These are phyloP conservation scores for Drosophila atripex DNA, from an alignment of 2,888 invertebrate genomes.

Conservation along the genomic window DNA sequence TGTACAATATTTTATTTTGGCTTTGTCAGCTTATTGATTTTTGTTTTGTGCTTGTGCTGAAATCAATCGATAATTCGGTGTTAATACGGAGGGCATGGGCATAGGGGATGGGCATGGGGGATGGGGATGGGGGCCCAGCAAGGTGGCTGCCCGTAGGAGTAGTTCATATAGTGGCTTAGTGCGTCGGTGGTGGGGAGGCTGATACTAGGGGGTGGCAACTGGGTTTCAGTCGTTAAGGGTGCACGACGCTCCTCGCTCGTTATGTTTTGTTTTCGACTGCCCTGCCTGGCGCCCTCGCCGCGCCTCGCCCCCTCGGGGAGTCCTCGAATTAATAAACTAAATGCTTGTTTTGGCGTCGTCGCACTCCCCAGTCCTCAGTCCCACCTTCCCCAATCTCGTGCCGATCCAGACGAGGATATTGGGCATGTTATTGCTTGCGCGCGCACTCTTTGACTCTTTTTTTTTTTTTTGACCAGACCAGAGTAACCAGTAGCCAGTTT, in stretches of 20 bases:
- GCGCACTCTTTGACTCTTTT: constrained; percentile 69
- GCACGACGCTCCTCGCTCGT: constrained; percentile 45
- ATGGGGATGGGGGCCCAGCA: constrained; percentile 16
- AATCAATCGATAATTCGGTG: constrained; percentile 82
- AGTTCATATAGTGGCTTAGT: constrained; percentile 40
- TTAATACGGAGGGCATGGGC: constrained; percentile 58
- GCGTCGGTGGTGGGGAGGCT: constrained; percentile 14
- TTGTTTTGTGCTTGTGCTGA: constrained; percentile 63
- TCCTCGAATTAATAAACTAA: constrained; percentile 73
- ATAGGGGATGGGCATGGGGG: constrained; percentile 15
- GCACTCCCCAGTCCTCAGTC: constrained; percentile 1
- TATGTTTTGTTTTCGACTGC: constrained; percentile 46
- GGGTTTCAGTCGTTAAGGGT: constrained; percentile 35
- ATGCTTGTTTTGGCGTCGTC: constrained; percentile 72
- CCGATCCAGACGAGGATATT: constrained; percentile 65
- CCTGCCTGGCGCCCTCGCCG: background rate
- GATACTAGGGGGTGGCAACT: constrained; percentile 8
- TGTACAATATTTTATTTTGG: constrained; percentile 55
- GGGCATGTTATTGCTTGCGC: constrained; percentile 76
- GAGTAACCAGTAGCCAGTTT: constrained; percentile 17
- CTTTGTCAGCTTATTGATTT: constrained; percentile 69
- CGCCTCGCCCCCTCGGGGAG: constrained; percentile 7
- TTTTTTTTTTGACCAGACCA: constrained; percentile 25
- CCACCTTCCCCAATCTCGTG: constrained; percentile 6
- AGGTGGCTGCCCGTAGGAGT: constrained; percentile 39